Evolutionary conservation across 37 sponge, comb jelly and placozoan species (phyloP).

Genomic region (Beroe forskalii): DNA sequence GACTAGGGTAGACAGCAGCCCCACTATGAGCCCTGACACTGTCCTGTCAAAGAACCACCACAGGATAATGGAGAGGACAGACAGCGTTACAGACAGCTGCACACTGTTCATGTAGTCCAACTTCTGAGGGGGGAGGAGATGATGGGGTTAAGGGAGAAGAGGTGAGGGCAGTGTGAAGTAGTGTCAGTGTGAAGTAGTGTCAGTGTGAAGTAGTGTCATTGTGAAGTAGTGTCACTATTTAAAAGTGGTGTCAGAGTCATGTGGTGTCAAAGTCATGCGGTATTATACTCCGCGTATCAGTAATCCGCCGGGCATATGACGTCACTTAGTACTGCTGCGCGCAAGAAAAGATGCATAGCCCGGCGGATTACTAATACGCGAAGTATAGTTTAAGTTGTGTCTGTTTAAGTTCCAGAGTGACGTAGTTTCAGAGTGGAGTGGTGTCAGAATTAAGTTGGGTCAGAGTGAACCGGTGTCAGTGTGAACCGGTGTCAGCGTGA

Average conservation of each 20-base stretch:
- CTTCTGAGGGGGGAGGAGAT: slow-evolving; percentile 72
- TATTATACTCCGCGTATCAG: no score
- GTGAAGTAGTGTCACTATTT: background rate
- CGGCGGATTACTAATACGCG: no score
- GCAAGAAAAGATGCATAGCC: no score
- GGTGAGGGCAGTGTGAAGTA: background rate
- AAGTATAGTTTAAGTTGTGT: no score
- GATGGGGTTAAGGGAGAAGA: no score
- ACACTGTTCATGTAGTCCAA: slow-evolving; percentile 77
- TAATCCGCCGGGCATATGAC: no score
- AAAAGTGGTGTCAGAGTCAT: background rate
- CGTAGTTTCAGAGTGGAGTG: background rate
- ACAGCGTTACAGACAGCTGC: slow-evolving; percentile 79
- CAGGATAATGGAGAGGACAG: slow-evolving; percentile 84
- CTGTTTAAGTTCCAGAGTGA: background rate
- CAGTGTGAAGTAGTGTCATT: background rate
- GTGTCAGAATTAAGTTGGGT: background rate
- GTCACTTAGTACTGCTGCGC: no score
- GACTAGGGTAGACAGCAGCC: slow-evolving; percentile 67
- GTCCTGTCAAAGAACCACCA: slow-evolving; percentile 98
- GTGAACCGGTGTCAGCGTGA: no score
- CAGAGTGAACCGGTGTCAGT: no score
- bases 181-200: background rate
- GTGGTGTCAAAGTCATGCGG: background rate
- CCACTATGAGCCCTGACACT: slow-evolving; percentile 74